phyloP scores from a whole-genome alignment of 2,888 invertebrate species.

The Entomobrya proxima region DNA sequence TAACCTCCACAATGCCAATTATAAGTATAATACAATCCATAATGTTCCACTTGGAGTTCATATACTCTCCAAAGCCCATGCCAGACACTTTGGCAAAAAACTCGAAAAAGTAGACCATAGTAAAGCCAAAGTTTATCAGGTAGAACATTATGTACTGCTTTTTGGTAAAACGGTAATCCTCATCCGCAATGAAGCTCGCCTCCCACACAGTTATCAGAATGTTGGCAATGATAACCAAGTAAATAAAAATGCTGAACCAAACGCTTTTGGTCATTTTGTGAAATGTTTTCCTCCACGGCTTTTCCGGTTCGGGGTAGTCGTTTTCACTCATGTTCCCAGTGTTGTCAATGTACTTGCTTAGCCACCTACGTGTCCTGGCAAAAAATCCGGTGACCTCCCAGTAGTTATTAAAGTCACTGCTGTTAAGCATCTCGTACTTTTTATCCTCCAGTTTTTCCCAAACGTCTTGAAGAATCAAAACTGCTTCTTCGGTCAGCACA shows the following conservation, averaged over 20 bases:
- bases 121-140: slow-evolving; percentile 57
- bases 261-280: slow-evolving; percentile 71
- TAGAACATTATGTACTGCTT: slow-evolving; percentile 48
- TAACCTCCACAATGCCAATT: slow-evolving; percentile 76
- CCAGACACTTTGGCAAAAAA: slow-evolving; percentile 69
- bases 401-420: slow-evolving; percentile 65
- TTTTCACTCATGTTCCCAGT: background rate
- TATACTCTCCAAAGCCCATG: slow-evolving; percentile 67
- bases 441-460: slow-evolving; percentile 80
- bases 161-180: background rate
- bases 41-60: slow-evolving; percentile 69
- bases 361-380: slow-evolving; percentile 15
- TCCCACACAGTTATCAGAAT: slow-evolving; percentile 76
- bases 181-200: slow-evolving; percentile 76
- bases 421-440: slow-evolving; percentile 65
- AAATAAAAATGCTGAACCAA: slow-evolving; percentile 78
- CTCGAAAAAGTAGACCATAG: slow-evolving; percentile 63
- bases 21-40: slow-evolving; percentile 68
- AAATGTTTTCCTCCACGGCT: background rate
- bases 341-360: slow-evolving; percentile 46
- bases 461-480: slow-evolving; percentile 80
- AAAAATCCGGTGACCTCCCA: slow-evolving; percentile 62
- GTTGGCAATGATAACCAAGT: slow-evolving; percentile 72
- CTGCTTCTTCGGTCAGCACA: slow-evolving; percentile 81
- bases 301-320: slow-evolving; percentile 13